These are phyloP conservation scores for Darevskia nairensis DNA, from an alignment of 2,797 vertebrate species.

Conservation along the genomic window DNA sequence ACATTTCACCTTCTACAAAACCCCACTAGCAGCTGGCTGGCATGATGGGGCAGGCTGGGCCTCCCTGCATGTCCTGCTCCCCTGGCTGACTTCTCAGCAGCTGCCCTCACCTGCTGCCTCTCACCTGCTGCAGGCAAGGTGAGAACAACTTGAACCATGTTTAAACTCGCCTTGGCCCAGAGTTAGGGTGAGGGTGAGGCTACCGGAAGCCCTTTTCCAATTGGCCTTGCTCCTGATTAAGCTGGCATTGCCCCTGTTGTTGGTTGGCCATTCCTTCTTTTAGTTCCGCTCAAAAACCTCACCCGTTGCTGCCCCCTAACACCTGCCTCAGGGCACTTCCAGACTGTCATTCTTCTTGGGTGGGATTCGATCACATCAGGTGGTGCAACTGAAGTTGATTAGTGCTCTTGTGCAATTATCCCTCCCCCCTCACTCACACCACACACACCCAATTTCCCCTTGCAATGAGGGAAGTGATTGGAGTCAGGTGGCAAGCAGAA, in stretches of 20 bases:
- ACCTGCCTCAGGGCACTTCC: not conserved
- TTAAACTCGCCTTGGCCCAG: not conserved
- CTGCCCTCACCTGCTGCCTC: not conserved
- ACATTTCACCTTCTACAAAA: not conserved
- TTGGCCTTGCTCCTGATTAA: not conserved
- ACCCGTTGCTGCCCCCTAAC: not conserved
- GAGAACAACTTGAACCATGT: not conserved
- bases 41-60: not conserved
- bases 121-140: not conserved
- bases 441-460: too few species aligned
- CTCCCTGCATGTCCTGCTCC: not conserved
- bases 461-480: too few species aligned
- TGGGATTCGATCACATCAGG: too few species aligned
- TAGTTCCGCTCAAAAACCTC: not conserved
- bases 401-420: not conserved
- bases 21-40: not conserved
- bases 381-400: too few species aligned
- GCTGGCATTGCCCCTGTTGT: too few species aligned
- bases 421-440: fast-evolving
- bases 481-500: not conserved
- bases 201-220: not conserved
- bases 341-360: too few species aligned
- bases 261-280: too few species aligned
- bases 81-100: not conserved
- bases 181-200: too few species aligned